A percentile compares a stretch with the other conserved stretches of the same genome.
These are phyloP conservation scores for Protonibea diacanthus DNA, from an alignment of 2,797 vertebrate genomes.

Conservation along the genomic window DNA sequence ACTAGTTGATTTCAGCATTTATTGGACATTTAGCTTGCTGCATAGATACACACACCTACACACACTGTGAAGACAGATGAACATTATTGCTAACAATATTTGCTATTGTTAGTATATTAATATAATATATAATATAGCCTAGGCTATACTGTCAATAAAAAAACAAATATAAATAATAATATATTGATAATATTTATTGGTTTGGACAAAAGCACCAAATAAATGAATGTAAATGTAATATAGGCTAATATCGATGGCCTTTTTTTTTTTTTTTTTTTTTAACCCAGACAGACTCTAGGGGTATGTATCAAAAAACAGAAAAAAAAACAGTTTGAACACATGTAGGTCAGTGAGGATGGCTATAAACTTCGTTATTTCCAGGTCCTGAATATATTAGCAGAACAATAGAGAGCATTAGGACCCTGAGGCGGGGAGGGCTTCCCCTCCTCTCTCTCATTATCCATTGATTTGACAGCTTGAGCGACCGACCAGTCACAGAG, in stretches of 20 bases:
- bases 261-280: background rate
- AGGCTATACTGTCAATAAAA: background rate
- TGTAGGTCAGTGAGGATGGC: slow-evolving; percentile 12
- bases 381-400: background rate
- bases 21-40: too few relatives aligned
- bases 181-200: background rate
- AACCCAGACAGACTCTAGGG: background rate
- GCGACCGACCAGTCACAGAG: slow-evolving; percentile 43
- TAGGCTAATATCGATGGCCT: too few relatives aligned
- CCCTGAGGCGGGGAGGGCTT: slow-evolving; percentile 63
- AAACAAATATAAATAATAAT: background rate
- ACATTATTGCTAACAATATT: background rate
- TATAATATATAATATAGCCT: background rate
- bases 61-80: background rate
- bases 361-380: slow-evolving; percentile 30
- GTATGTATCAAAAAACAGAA: background rate
- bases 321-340: slow-evolving; percentile 13
- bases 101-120: background rate
- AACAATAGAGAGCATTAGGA: slow-evolving; percentile 75
- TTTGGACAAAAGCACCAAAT: background rate
- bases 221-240: too few relatives aligned
- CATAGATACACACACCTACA: too few relatives aligned
- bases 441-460: slow-evolving; percentile 38
- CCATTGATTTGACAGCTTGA: slow-evolving; percentile 64
- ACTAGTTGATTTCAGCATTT: background rate